phyloP scores from a whole-genome alignment of 2,797 vertebrate species.

The Trachops cirrhosus region DNA sequence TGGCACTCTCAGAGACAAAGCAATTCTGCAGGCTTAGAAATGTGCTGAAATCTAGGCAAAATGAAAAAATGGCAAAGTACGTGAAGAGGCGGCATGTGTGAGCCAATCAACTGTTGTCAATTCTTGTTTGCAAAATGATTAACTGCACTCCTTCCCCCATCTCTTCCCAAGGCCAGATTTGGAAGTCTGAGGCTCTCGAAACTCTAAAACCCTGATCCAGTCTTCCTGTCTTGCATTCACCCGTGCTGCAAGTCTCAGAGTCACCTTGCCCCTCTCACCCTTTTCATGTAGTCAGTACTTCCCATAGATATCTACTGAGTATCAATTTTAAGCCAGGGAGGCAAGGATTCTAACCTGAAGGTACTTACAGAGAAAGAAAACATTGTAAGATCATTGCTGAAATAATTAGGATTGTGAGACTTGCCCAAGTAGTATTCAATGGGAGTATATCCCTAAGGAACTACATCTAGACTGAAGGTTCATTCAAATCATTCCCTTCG shows the following conservation, averaged over 20 bases:
- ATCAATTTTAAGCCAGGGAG: conserved; percentile 29
- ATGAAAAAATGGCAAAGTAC: neutral
- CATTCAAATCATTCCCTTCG: neutral
- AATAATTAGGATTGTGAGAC: conserved; percentile 30
- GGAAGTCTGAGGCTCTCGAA: conserved; percentile 5
- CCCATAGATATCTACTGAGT: conserved; percentile 8
- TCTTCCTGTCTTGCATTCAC: neutral
- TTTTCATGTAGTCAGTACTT: neutral
- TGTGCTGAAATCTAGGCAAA: conserved; percentile 32
- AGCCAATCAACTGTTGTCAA: neutral
- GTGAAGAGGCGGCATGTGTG: neutral
- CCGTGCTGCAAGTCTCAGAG: neutral
- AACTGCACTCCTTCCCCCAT: neutral
- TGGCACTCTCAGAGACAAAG: conserved; percentile 52
- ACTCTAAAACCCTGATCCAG: neutral
- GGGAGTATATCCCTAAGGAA: neutral
- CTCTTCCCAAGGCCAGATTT: conserved; percentile 5
- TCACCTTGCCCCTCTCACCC: neutral
- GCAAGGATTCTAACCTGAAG: neutral
- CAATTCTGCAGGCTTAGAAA: conserved; percentile 20
- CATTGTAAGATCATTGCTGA: neutral
- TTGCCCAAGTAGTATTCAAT: neutral
- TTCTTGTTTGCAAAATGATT: neutral
- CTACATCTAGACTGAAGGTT: neutral
- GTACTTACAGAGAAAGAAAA: conserved; percentile 11